Percentiles rank a stretch among this genome's conserved stretches.
Evolutionary conservation across 2,113 vertebrate genomes (phyloP).

Genomic region (Entelurus aequoreus): DNA sequence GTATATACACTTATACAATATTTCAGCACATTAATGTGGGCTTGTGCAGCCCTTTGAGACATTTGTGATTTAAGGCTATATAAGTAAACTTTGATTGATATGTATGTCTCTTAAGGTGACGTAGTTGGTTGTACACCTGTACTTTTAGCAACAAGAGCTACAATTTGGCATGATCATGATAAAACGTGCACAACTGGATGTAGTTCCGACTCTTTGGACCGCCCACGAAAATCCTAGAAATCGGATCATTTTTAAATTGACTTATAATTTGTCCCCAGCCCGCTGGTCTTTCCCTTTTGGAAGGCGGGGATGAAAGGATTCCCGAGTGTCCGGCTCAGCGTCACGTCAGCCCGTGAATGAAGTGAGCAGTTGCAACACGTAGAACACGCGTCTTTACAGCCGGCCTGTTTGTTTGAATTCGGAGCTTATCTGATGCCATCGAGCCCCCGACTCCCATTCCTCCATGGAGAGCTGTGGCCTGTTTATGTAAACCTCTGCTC

Average conservation of each 20-base stretch:
- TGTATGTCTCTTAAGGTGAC: not conserved
- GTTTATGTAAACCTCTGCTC: constrained; percentile 53
- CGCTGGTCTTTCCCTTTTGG: not conserved
- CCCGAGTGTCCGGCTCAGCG: not conserved
- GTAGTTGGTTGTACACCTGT: not conserved
- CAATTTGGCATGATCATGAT: not conserved
- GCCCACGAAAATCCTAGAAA: not conserved
- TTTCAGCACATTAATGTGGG: no score
- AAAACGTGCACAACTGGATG: not conserved
- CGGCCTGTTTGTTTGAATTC: constrained; percentile 5
- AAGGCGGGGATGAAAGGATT: not conserved
- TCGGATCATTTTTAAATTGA: not conserved
- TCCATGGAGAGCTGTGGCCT: constrained; percentile 34
- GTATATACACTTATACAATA: no score
- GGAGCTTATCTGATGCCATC: constrained; percentile 17
- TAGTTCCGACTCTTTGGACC: not conserved
- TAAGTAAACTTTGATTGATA: no score
- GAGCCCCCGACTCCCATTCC: constrained; percentile 30
- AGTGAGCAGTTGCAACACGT: not conserved
- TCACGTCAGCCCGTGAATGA: constrained; percentile 7
- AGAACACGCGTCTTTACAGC: not conserved
- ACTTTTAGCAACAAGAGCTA: not conserved
- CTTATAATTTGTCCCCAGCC: not conserved
- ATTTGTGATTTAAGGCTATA: no score
- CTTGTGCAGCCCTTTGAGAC: no score